Conservation (phyloP, 2,113 vertebrate species). For the Chrysochloris asiatica region DNA sequence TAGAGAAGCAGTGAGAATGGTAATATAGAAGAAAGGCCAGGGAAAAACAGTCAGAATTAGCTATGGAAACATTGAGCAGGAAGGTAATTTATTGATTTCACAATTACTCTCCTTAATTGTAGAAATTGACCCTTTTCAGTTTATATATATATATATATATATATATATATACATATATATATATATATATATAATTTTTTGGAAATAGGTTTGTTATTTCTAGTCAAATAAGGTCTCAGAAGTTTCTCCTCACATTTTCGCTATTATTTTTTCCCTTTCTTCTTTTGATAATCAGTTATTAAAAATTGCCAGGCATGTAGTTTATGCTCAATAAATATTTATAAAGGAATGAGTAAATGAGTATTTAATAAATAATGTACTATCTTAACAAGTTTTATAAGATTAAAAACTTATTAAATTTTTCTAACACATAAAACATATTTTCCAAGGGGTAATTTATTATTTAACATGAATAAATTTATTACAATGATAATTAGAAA, state of each 20-base stretch:
- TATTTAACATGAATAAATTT: not conserved
- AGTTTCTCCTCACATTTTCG: not conserved
- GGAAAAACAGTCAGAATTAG: not conserved
- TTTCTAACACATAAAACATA: slow-evolving; percentile 32
- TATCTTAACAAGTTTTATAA: slow-evolving; percentile 35
- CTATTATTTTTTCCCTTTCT: not conserved
- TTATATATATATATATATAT: not conserved
- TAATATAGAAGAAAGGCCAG: not conserved
- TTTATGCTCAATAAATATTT: slow-evolving; percentile 49
- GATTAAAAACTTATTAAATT: not conserved
- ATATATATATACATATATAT: not conserved
- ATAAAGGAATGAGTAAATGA: slow-evolving; percentile 41
- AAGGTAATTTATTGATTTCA: not conserved
- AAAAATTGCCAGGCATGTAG: slow-evolving; percentile 1
- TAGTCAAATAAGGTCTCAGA: not conserved
- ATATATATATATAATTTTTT: not conserved
- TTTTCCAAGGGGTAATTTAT: not conserved
- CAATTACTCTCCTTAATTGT: not conserved
- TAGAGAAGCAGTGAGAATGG: not conserved
- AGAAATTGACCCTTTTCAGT: not conserved
- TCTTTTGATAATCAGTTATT: slow-evolving; percentile 24
- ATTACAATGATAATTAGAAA: slow-evolving; percentile 11
- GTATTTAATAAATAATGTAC: slow-evolving; percentile 47
- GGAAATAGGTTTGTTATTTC: not conserved
- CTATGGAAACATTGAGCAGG: not conserved